Evolutionary conservation across 1,140 invertebrate genomes (phyloP).

Genomic region (Diorhabda carinulata): DNA sequence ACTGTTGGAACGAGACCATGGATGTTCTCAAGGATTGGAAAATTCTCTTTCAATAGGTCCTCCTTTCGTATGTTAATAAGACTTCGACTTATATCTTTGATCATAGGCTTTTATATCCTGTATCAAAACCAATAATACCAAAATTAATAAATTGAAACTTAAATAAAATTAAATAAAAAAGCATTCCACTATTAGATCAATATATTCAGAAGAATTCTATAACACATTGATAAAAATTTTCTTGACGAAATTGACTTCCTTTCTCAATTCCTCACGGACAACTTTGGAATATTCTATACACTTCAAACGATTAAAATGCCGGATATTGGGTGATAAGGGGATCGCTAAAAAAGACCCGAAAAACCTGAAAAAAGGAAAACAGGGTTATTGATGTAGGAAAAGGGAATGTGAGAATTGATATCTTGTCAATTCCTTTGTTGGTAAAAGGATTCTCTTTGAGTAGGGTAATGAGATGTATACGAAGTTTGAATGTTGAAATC

Average conservation of each 20-base stretch:
- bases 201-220: too few species aligned
- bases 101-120: too few species aligned
- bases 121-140: too few species aligned
- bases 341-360: background rate
- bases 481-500: constrained; percentile 1
- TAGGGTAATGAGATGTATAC: constrained; percentile 2
- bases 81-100: too few species aligned
- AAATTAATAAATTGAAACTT: too few species aligned
- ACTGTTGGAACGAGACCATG: too few species aligned
- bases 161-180: too few species aligned
- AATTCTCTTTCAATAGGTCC: too few species aligned
- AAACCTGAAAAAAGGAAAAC: background rate
- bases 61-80: too few species aligned
- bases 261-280: background rate
- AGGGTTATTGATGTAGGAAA: background rate
- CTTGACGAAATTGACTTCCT: background rate
- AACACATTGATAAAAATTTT: too few species aligned
- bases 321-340: constrained; percentile 1
- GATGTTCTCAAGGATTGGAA: too few species aligned
- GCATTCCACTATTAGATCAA: too few species aligned
- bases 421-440: constrained; percentile 2
- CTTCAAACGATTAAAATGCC: constrained; percentile 2
- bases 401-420: constrained; percentile 2
- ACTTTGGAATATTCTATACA: background rate
- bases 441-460: constrained; percentile 2